Conservation (phyloP, 2,113 vertebrate species). For the Theristicus caerulescens region DNA sequence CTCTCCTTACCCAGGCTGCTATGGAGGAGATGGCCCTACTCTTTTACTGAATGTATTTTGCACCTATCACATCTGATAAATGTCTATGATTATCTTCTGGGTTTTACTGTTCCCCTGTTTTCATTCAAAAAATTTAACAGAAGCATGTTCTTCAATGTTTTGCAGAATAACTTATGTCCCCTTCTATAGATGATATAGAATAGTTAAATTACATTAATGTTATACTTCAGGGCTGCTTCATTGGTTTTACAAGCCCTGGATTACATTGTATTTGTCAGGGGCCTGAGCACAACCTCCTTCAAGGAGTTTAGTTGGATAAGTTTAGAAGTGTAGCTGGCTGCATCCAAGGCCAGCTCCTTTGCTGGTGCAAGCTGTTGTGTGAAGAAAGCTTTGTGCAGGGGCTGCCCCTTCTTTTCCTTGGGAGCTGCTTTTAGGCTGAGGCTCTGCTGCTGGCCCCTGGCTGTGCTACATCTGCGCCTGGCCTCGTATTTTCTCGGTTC, state of each 20-base stretch:
- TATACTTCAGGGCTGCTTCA: background rate
- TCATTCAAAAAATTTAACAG: background rate
- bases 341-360: background rate
- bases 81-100: background rate
- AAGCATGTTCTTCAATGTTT: background rate
- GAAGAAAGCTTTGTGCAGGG: background rate
- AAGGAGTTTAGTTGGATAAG: too few species aligned
- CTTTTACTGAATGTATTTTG: background rate
- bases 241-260: background rate
- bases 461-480: background rate
- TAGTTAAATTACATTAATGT: background rate
- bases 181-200: background rate
- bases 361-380: background rate
- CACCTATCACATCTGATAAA: background rate
- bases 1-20: background rate
- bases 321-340: background rate
- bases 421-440: background rate
- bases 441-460: background rate
- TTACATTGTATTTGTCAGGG: background rate
- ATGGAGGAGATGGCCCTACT: background rate
- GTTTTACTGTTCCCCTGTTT: background rate
- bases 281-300: background rate
- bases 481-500: rapidly evolving
- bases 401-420: background rate
- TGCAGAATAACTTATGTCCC: background rate